These are phyloP conservation scores for Pogonophryne albipinna DNA, from an alignment of 2,797 vertebrate genomes.

Conservation along the genomic window DNA sequence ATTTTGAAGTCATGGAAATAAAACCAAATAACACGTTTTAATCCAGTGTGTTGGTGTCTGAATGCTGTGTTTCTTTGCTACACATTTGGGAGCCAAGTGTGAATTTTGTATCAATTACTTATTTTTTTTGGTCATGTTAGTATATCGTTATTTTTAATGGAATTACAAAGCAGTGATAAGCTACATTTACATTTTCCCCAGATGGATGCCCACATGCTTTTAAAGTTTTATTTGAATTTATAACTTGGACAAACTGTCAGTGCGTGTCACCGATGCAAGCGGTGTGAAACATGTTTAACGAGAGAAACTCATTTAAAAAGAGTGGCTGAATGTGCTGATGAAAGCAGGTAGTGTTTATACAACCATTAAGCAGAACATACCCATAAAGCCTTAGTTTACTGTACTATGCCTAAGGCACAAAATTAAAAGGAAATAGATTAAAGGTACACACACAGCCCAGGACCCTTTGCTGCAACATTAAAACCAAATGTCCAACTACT, in stretches of 20 bases:
- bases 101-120: conserved; percentile 42
- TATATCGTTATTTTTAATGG: conserved; percentile 77
- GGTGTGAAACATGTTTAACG: conserved; percentile 66
- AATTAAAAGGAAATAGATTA: conserved; percentile 38
- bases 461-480: conserved; percentile 13
- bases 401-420: conserved; percentile 13
- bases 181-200: conserved; percentile 71
- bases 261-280: conserved; percentile 61
- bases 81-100: conserved; percentile 11
- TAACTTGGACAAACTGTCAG: conserved; percentile 69
- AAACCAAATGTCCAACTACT: conserved; percentile 13
- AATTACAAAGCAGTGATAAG: conserved; percentile 63
- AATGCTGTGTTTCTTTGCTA: conserved; percentile 1
- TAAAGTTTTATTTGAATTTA: conserved; percentile 77
- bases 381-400: conserved; percentile 37
- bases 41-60: background rate
- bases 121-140: conserved; percentile 57
- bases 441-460: background rate
- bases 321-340: conserved; percentile 61
- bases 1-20: no score
- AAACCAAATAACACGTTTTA: no score
- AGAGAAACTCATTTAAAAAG: conserved; percentile 63
- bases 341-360: conserved; percentile 55
- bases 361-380: conserved; percentile 37
- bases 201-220: conserved; percentile 77